Conservation (phyloP, 2,113 vertebrate genomes). For the Muntiacus reevesi region DNA sequence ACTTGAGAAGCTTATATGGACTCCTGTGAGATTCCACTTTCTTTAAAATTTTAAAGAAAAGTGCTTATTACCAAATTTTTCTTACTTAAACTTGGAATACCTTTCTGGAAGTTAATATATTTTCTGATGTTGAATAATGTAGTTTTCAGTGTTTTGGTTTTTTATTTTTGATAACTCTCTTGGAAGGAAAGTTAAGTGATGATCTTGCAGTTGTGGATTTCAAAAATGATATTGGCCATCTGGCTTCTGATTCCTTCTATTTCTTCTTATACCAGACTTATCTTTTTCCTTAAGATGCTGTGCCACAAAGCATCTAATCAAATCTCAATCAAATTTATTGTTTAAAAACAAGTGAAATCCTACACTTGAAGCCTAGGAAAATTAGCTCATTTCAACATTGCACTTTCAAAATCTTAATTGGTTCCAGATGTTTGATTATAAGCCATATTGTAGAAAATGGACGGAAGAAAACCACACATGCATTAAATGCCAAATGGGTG, state of each 20-base stretch:
- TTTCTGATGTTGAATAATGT: background rate
- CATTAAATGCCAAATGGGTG: background rate
- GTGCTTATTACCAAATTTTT: background rate
- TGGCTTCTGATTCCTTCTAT: slow-evolving; percentile 43
- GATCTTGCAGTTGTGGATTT: slow-evolving; percentile 40
- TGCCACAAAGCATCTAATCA: slow-evolving; percentile 51
- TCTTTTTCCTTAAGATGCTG: background rate
- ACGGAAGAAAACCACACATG: slow-evolving; percentile 17
- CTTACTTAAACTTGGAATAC: slow-evolving; percentile 1
- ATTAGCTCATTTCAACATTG: slow-evolving; percentile 40
- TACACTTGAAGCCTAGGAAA: background rate
- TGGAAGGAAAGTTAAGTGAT: slow-evolving; percentile 31
- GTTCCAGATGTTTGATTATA: slow-evolving; percentile 58
- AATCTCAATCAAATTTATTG: slow-evolving; percentile 52
- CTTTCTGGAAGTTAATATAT: background rate
- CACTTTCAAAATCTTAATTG: slow-evolving; percentile 48
- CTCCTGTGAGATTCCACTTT: slow-evolving; percentile 3
- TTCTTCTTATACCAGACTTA: background rate
- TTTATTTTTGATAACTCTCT: background rate
- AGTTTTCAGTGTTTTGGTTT: background rate
- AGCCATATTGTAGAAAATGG: slow-evolving; percentile 9
- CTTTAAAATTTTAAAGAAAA: slow-evolving; percentile 34
- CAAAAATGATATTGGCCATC: slow-evolving; percentile 25
- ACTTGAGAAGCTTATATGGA: background rate
- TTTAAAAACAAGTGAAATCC: slow-evolving; percentile 24